A percentile compares a stretch with the other conserved stretches of the same genome.
Evolutionary conservation across 1,140 invertebrate genomes (phyloP).

Genomic region (Caenorhabditis briggsae): DNA sequence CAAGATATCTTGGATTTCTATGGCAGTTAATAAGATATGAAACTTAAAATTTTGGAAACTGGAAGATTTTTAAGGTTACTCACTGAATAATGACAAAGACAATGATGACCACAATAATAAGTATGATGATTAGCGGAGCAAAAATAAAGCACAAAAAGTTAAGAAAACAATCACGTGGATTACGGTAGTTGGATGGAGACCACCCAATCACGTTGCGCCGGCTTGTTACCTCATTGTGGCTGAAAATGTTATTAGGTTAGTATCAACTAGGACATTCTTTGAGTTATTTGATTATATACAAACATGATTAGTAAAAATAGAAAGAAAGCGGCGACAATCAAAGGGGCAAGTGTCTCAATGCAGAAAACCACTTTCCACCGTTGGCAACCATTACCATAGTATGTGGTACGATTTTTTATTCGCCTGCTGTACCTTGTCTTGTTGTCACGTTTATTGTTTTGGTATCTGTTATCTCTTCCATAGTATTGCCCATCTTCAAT

Average conservation of each 20-base stretch:
- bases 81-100: slow-evolving; percentile 48
- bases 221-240: background rate
- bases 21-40: slow-evolving; percentile 1
- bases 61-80: background rate
- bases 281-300: slow-evolving; percentile 3
- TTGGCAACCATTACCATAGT: slow-evolving; percentile 31
- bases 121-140: slow-evolving; percentile 49
- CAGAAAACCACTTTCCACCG: slow-evolving; percentile 38
- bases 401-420: slow-evolving; percentile 6
- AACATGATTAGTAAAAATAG: slow-evolving; percentile 23
- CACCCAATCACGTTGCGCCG: background rate
- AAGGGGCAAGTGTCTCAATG: slow-evolving; percentile 3
- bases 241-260: background rate
- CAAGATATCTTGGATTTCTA: background rate
- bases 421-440: background rate
- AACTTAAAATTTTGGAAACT: background rate
- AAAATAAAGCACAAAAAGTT: slow-evolving; percentile 37
- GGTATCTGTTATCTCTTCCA: background rate
- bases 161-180: slow-evolving; percentile 54
- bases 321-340: background rate
- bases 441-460: background rate
- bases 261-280: background rate
- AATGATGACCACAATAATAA: slow-evolving; percentile 28
- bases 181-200: slow-evolving; percentile 48
- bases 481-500: background rate